Base-by-base conservation (phyloP, 2,888 invertebrate species). In the Pterostichus niger region DNA sequence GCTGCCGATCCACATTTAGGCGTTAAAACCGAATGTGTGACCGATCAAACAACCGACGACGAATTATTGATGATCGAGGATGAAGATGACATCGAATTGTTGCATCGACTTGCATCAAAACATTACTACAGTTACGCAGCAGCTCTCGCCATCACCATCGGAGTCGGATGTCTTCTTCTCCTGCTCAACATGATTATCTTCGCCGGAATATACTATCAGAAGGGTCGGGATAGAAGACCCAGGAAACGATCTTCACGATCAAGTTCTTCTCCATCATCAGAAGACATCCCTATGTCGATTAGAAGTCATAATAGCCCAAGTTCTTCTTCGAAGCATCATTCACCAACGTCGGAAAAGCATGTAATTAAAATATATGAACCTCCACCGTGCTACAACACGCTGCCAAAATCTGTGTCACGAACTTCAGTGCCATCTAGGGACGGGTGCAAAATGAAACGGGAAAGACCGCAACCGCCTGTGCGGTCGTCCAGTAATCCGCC, bases 131-230 rank as follows among this genome's bases (percentile, higher is more conserved):
- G 94, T 87, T 95, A 95, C 87, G 95, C 95, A 2, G 94, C 95
- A 59, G 95, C 95, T 2, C 91, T 96, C 75, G 95, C 95, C 0
- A 95, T 95, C 85, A 95, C 95, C 3, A 94, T 95, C 7, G 94
- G 94, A 7, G 94, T 95, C 0, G 95, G 95, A 11, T 95, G 94
- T 88, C 93, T 95, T 85, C 91, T 95, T 35, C 90, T 95, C 24
- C 92, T 94, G 1, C 91, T 95, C 31, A 95, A 95, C 88, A 93
- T 94, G 91, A 89, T 95, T 83, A 95, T 95, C 85, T 95, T 95
- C 87, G 95, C 95, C 0, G 95, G 95, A 2, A 94, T 95, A 86
- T 95, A 94, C 88, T 93, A 94, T 85, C 95, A 95, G 87, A 90
- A 94, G n/a, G 93, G 93, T 46, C 91, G 93, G 0, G 92, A 93